Percentiles rank a stretch among this genome's conserved stretches.
These are phyloP conservation scores for Ceuthmochares aereus DNA, from an alignment of 2,113 vertebrate genomes.

Conservation along the genomic window DNA sequence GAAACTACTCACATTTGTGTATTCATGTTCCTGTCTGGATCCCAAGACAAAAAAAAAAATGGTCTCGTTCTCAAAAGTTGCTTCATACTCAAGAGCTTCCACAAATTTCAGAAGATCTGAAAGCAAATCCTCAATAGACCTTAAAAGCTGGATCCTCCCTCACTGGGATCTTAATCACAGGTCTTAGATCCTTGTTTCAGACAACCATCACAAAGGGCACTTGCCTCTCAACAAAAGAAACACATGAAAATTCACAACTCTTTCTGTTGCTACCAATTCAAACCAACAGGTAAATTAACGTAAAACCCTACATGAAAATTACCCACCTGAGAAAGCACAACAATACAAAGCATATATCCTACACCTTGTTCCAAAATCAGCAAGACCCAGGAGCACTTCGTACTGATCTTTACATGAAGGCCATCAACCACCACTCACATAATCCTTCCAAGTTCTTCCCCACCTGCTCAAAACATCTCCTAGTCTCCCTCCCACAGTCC, in stretches of 20 bases:
- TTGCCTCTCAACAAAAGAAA: background rate
- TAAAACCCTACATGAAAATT: background rate
- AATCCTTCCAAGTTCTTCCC: background rate
- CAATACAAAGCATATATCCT: fast-evolving
- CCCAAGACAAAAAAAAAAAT: background rate
- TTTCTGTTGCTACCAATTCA: background rate
- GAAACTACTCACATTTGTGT: background rate
- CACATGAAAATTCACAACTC: background rate
- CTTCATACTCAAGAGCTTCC: background rate
- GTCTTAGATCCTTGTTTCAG: background rate
- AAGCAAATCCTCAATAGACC: background rate
- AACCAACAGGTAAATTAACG: background rate
- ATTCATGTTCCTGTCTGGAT: background rate
- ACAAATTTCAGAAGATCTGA: background rate
- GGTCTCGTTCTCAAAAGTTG: background rate
- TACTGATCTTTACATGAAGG: background rate
- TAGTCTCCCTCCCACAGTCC: background rate
- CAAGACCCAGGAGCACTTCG: background rate
- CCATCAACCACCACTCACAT: background rate
- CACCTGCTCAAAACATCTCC: background rate
- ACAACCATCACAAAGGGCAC: fast-evolving
- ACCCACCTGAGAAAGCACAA: background rate
- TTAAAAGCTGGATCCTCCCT: background rate
- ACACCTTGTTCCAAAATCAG: background rate
- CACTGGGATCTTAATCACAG: background rate